phyloP scores from a whole-genome alignment of 2,888 invertebrate species.

The Boloria euphrosyne region DNA sequence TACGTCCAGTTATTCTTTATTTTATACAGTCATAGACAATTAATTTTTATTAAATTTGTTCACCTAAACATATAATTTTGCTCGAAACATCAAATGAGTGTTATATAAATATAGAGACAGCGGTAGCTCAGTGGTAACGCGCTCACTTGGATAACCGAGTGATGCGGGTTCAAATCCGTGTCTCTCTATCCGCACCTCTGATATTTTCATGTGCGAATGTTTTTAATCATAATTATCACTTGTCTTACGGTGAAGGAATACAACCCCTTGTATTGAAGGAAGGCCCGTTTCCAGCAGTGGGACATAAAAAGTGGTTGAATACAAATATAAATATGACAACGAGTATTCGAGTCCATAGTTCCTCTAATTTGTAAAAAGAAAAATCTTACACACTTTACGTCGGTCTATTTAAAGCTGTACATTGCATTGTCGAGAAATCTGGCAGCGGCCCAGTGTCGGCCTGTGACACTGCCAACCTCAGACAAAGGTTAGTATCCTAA shows the following conservation, averaged over 20 bases:
- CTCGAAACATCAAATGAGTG: neutral
- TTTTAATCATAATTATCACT: too few species aligned
- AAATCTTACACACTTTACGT: constrained; percentile 64
- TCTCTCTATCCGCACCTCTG: too few species aligned
- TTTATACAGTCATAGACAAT: neutral
- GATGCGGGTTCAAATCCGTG: too few species aligned
- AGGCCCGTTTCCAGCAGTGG: too few species aligned
- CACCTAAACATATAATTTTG: neutral
- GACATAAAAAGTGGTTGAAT: too few species aligned
- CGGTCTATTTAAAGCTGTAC: constrained; percentile 68
- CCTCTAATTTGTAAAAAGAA: constrained; percentile 46
- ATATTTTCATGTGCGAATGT: too few species aligned
- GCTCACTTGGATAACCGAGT: too few species aligned
- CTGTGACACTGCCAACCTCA: constrained; percentile 77
- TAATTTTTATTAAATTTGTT: neutral
- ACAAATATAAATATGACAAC: neutral
- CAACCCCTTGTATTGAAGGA: too few species aligned
- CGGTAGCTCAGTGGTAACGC: too few species aligned
- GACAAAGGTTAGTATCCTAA: constrained; percentile 75
- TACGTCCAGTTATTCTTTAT: constrained; percentile 1
- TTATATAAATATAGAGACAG: too few species aligned
- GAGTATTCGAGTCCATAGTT: constrained; percentile 28
- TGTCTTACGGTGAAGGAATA: too few species aligned
- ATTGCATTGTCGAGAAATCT: constrained; percentile 77
- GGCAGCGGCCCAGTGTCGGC: constrained; percentile 67